phyloP scores from a whole-genome alignment of 2,113 vertebrate species.

The Xiphophorus hellerii region DNA sequence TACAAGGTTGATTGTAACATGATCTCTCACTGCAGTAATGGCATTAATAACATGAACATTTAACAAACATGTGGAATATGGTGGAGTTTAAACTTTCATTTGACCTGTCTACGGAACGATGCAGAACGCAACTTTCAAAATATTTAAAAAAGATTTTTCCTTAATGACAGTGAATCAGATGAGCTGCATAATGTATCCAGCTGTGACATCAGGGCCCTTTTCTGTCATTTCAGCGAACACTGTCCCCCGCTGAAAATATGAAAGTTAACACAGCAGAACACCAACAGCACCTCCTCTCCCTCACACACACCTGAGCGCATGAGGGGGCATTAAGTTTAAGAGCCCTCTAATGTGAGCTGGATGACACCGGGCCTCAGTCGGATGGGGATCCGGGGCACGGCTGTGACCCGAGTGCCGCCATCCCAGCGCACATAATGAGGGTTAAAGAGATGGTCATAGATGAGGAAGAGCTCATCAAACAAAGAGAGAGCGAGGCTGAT shows the following conservation, averaged over 20 bases:
- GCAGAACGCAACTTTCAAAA: not conserved
- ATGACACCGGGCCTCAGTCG: slow-evolving; percentile 52
- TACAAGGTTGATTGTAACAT: not conserved
- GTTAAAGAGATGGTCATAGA: slow-evolving; percentile 77
- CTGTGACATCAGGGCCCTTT: not conserved
- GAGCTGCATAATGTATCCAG: not conserved
- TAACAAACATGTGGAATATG: not conserved
- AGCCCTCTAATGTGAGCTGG: slow-evolving; percentile 69
- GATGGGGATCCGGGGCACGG: slow-evolving; percentile 13
- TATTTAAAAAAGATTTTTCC: not conserved
- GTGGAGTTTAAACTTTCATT: not conserved
- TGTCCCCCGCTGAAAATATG: slow-evolving; percentile 44
- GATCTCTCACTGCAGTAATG: not conserved
- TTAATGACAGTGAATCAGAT: not conserved
- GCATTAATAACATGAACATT: not conserved
- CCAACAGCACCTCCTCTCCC: slow-evolving; percentile 66
- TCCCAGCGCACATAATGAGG: slow-evolving; percentile 71
- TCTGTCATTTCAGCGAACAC: slow-evolving; percentile 13
- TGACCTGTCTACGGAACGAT: not conserved
- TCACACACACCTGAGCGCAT: slow-evolving; percentile 71
- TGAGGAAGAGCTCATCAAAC: slow-evolving; percentile 74
- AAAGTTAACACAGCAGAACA: slow-evolving; percentile 79
- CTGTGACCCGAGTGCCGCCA: slow-evolving; percentile 56
- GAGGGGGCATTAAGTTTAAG: slow-evolving; percentile 82
- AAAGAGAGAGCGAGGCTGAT: slow-evolving; percentile 65